Evolutionary conservation across 2,113 vertebrate genomes (phyloP).

Genomic region (Orthonyx spaldingii): DNA sequence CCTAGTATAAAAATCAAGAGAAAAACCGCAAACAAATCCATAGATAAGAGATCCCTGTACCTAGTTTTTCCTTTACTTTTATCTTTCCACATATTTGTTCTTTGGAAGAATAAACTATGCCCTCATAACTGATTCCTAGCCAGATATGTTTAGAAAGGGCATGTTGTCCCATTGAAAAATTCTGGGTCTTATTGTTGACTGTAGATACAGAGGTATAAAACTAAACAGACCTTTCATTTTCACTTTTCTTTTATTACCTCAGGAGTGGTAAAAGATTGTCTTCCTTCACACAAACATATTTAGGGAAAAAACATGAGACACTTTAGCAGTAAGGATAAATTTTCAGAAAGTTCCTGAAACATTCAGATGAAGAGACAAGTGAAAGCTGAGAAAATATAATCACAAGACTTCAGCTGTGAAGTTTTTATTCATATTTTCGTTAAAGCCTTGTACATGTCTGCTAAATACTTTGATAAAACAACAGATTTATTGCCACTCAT

Average conservation of each 20-base stretch:
- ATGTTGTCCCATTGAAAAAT: not conserved
- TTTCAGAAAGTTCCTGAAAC: not conserved
- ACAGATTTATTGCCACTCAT: not conserved
- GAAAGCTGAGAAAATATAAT: not conserved
- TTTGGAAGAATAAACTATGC: not conserved
- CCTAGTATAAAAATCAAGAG: not conserved
- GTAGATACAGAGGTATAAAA: not conserved
- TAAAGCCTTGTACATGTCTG: not conserved
- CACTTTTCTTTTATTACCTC: not conserved
- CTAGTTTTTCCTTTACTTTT: not conserved
- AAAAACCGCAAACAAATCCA: not conserved
- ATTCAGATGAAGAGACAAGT: not conserved
- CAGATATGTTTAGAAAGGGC: not conserved
- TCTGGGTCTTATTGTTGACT: not conserved
- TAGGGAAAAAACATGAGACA: not conserved
- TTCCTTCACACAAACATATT: not conserved
- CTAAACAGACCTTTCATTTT: not conserved
- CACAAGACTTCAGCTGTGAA: not conserved
- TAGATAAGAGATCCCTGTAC: not conserved
- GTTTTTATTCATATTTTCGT: not conserved
- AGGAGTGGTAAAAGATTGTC: not conserved
- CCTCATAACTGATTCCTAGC: not conserved
- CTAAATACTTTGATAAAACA: not conserved
- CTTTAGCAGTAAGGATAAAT: not conserved
- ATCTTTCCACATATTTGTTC: not conserved